Base-by-base conservation (phyloP, 2,113 vertebrate genomes). In the Motacilla alba region DNA sequence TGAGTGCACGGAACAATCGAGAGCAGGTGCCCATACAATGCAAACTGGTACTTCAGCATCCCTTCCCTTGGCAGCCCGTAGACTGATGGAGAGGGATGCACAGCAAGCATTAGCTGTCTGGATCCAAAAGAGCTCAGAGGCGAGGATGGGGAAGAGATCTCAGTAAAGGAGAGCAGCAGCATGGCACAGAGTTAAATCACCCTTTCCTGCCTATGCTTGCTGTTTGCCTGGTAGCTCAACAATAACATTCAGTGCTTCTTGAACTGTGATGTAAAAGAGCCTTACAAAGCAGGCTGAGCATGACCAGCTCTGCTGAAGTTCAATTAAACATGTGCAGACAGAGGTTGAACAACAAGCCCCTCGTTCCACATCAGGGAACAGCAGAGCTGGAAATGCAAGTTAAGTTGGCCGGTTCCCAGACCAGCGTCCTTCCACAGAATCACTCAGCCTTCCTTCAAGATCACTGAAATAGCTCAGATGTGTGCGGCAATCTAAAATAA, bases 11-110 rank as follows among this genome's bases (percentile, higher is more conserved):
- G 87, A 85, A 88, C 83, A 95, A 90, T 74, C 44, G 63, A 95
- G 87, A 92, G 84, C 96, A 96, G 94, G 89, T 96, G 94, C 94
- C 96, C 84, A 74, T 80, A 92, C 94, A 97, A 94, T 87, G 81
- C 53, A 43, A 91, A 87, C 91, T 43, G 66, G 85, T 68, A 77
- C 92, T 96, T 94, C 90, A 79, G 81, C 39, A 4, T 55, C 83
- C 79, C 72, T 84, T 68, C 66, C 63, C 93, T 50, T 75, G 90
- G 79, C 94, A 97, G 86, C 82, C 63, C 79, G n/a, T 2, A 84
- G 55, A 31, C 87, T 70, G 85, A 18, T 81, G 87, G 85, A 88
- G 83, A 86, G 80, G 58, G 70, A 75, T 50, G 64, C 85, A 90
- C 86, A 90, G 82, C 86, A 84, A 93, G 93, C 15, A 1, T 82